Conservation (phyloP, 2,888 invertebrate genomes). For the Cataglyphis cursor region DNA sequence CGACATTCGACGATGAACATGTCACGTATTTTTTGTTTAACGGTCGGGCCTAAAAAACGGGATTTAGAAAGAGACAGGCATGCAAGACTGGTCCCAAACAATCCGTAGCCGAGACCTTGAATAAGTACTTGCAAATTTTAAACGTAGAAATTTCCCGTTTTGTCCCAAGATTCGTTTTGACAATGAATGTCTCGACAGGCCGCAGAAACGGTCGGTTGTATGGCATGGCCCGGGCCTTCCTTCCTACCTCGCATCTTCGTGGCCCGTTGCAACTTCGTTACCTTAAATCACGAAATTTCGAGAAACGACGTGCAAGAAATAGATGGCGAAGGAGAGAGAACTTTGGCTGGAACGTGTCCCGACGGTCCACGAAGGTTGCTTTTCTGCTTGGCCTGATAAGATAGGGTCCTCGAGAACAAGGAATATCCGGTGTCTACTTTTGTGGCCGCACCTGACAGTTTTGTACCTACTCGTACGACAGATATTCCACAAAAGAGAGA, state of each 20-base stretch:
- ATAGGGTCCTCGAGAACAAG: conserved; percentile 74
- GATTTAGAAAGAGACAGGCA: conserved; percentile 31
- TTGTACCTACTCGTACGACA: conserved; percentile 75
- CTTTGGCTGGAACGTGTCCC: conserved; percentile 56
- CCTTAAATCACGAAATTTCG: conserved; percentile 77
- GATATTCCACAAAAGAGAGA: conserved; percentile 51
- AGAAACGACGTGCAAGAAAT: conserved; percentile 45
- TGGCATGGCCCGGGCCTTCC: conserved; percentile 50
- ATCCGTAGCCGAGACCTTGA: conserved; percentile 65
- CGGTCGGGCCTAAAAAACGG: conserved; percentile 44
- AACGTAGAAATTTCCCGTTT: conserved; percentile 66
- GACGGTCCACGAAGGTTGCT: conserved; percentile 68
- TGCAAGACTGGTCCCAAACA: conserved; percentile 55
- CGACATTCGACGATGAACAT: conserved; percentile 55
- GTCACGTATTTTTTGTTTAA: conserved; percentile 72
- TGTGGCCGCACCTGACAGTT: conserved; percentile 72
- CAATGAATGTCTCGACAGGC: conserved; percentile 64
- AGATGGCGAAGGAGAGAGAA: conserved; percentile 34
- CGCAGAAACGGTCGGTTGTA: conserved; percentile 56
- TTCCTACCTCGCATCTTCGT: background rate
- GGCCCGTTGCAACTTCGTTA: conserved; percentile 51
- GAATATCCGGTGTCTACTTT: conserved; percentile 71
- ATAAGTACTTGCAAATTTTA: conserved; percentile 32
- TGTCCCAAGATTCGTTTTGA: conserved; percentile 64
- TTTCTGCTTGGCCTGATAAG: conserved; percentile 79